Evolutionary conservation across 2,797 vertebrate species (phyloP).

Genomic region (Cheirogaleus major): DNA sequence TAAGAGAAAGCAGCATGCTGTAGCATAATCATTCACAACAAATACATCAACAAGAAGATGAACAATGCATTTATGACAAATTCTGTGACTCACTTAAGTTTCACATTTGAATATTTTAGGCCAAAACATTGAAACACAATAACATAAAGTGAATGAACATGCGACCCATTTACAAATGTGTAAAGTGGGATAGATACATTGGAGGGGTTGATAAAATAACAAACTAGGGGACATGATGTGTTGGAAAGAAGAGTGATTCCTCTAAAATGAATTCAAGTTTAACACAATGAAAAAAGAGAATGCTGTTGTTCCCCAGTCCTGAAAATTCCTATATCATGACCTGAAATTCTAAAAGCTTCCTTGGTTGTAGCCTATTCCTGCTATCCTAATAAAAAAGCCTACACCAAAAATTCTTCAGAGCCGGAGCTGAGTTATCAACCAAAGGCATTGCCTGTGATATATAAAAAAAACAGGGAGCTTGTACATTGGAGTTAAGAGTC

Average conservation of each 20-base stretch:
- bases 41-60: not conserved
- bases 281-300: not conserved
- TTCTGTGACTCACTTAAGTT: not conserved
- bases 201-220: not conserved
- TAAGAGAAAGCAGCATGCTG: not conserved
- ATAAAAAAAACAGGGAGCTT: not conserved
- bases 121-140: not conserved
- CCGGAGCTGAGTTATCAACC: not conserved
- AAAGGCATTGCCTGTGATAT: not conserved
- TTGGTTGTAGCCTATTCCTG: not conserved
- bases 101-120: not conserved
- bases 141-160: slow-evolving; percentile 16
- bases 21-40: not conserved
- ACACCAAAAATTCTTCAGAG: not conserved
- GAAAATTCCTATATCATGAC: not conserved
- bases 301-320: not conserved
- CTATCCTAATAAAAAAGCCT: not conserved
- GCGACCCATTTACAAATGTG: not conserved
- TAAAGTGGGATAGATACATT: not conserved
- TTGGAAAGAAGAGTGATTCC: not conserved
- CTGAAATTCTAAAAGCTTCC: not conserved
- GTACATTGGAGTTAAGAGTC: not conserved
- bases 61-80: not conserved
- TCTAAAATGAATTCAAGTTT: slow-evolving; percentile 19
- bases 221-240: not conserved